Evolutionary conservation across 2,797 vertebrate species (phyloP), one percentile per base, ranked within the genome.

Genomic region (Myotis daubentonii): DNA sequence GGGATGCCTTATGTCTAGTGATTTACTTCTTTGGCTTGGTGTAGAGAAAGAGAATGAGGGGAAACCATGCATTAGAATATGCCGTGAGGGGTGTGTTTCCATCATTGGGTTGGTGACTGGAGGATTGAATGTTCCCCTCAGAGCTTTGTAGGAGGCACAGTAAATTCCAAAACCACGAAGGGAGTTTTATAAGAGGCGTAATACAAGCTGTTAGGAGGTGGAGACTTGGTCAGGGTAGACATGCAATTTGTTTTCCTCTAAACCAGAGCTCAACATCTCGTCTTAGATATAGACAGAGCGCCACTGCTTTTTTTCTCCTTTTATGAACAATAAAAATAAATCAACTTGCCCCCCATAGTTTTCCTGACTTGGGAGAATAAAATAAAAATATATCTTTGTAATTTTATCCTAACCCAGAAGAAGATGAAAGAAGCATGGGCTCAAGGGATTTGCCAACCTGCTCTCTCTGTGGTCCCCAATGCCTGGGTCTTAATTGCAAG

Each of bases 291-390:
- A 55, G 15, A 51, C 16, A 82, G 51, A 93, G 71, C 13, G 6
- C 17, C 15, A 25, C 8, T 57, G 49, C 3, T 62, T 44, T 41
- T 81, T n/a, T n/a, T 72, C 30, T 72, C 19, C 10, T 80, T 57
- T 79, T 33, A 33, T 68, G 47, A 89, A 72, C 33, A 91, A 41
- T 41, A 33, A 62, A 94, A 38, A 84, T 55, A 82, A 87, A 65
- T 66, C 30, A 68, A 3, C 17, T 38, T 78, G 19, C 25, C 89
- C 19, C 7, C 28, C 70, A 23, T 33, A 47, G 70, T 44, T 90
- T 88, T 25, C 82, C 57, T 85, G 70, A 87, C 71, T 90, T 90
- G 23, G 30, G 33, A 89, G 62, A 94, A 90, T 71, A 94, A 91
- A 94, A 87, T 87, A 28, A 41, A 80, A 94, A 74, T 62, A 80